Evolutionary conservation across 2,888 invertebrate genomes (phyloP).

Genomic region (Dryobotodes eremita): DNA sequence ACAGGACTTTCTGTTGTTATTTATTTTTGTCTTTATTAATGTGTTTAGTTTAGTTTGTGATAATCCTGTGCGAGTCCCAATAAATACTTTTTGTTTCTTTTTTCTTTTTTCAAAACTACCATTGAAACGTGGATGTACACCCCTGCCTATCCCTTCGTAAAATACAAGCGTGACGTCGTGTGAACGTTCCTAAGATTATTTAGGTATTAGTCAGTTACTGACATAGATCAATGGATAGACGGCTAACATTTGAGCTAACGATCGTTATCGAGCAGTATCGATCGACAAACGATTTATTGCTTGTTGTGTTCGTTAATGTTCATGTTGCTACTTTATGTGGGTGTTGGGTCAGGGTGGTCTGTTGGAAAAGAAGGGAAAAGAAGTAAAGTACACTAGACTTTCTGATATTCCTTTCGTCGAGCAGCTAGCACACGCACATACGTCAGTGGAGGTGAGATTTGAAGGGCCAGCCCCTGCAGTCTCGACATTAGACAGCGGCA

Average conservation of each 20-base stretch:
- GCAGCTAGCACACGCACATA: no score
- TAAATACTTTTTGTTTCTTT: no score
- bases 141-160: not conserved
- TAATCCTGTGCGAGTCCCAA: no score
- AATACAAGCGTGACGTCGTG: not conserved
- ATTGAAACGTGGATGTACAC: not conserved
- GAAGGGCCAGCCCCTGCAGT: no score
- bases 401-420: no score
- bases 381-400: no score
- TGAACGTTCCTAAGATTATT: slow-evolving; percentile 41
- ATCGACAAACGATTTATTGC: slow-evolving; percentile 78
- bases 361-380: not conserved
- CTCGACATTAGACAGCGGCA: no score
- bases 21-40: no score
- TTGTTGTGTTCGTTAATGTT: slow-evolving; percentile 75
- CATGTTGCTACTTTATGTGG: slow-evolving; percentile 76
- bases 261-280: slow-evolving; percentile 75
- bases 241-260: slow-evolving; percentile 76
- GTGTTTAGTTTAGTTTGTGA: no score
- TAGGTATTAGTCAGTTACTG: slow-evolving; percentile 59
- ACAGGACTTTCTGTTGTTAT: no score
- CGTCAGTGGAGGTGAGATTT: no score
- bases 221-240: slow-evolving; percentile 71
- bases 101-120: not conserved
- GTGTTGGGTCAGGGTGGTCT: slow-evolving; percentile 62